A percentile compares a stretch with the other conserved stretches of the same genome.
Evolutionary conservation across 2,888 invertebrate genomes (phyloP).

Genomic region (Tuta absoluta): DNA sequence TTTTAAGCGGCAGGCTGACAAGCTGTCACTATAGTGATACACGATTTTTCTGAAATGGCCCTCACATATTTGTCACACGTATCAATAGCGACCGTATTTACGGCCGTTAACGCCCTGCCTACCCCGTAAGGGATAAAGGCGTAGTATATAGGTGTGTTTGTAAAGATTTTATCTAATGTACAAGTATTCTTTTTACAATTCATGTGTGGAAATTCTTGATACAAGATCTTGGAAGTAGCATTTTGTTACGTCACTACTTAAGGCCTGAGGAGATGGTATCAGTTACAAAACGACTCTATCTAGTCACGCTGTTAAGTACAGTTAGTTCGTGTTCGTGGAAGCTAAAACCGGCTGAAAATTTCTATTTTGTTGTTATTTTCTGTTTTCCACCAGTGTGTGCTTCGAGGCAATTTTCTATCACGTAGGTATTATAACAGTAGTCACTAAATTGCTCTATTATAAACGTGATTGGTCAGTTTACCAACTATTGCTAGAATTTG

Average conservation of each 20-base stretch:
- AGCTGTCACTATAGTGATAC: no score
- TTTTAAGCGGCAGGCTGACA: no score
- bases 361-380: slow-evolving; percentile 46
- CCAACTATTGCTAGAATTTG: background rate
- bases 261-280: slow-evolving; percentile 54
- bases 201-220: background rate
- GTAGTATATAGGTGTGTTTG: no score
- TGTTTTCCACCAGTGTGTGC: slow-evolving; percentile 31
- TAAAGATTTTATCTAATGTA: background rate
- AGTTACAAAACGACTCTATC: slow-evolving; percentile 54
- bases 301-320: slow-evolving; percentile 58
- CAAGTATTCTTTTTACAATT: background rate
- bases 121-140: no score
- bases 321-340: slow-evolving; percentile 55
- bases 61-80: no score
- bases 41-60: no score
- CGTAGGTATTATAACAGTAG: slow-evolving; percentile 26
- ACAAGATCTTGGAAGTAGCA: slow-evolving; percentile 17
- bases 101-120: no score
- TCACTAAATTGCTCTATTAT: slow-evolving; percentile 27
- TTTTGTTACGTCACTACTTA: slow-evolving; percentile 33
- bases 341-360: slow-evolving; percentile 48
- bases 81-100: no score
- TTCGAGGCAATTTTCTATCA: slow-evolving; percentile 28
- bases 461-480: slow-evolving; percentile 21